phyloP scores from a whole-genome alignment of 2,797 vertebrate genomes.

The Myiotriccus ornatus region DNA sequence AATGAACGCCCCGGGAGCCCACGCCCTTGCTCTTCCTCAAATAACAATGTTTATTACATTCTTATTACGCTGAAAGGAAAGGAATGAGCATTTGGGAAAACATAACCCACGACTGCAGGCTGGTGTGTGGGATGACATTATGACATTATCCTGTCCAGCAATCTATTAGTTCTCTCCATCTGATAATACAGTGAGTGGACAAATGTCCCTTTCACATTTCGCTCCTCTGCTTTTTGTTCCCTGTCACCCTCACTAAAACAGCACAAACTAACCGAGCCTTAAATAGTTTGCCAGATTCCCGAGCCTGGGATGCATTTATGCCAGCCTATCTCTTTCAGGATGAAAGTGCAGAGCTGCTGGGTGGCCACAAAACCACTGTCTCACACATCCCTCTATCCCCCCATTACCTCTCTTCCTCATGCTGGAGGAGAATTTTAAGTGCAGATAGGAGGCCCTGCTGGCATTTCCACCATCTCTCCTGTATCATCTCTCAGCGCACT shows the following conservation, averaged over 20 bases:
- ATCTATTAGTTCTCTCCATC: not conserved
- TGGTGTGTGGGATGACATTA: not conserved
- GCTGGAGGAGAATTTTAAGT: not conserved
- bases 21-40: not conserved
- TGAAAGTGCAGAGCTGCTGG: not conserved
- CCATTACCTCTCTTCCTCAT: not conserved
- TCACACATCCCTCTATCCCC: not conserved
- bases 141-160: not conserved
- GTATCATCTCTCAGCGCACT: not conserved
- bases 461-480: not conserved
- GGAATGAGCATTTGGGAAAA: not conserved
- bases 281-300: not conserved
- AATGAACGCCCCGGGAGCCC: not conserved
- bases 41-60: not conserved
- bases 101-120: not conserved
- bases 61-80: not conserved
- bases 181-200: not conserved
- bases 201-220: not conserved
- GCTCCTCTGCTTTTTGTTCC: slow-evolving; percentile 1
- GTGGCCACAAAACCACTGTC: not conserved
- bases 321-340: not conserved
- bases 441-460: not conserved
- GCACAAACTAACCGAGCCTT: fast-evolving
- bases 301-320: not conserved
- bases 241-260: not conserved